Percentiles rank a stretch among this genome's conserved stretches.
These are phyloP conservation scores for Calliphora vicina DNA, from an alignment of 1,140 invertebrate species.

Conservation along the genomic window DNA sequence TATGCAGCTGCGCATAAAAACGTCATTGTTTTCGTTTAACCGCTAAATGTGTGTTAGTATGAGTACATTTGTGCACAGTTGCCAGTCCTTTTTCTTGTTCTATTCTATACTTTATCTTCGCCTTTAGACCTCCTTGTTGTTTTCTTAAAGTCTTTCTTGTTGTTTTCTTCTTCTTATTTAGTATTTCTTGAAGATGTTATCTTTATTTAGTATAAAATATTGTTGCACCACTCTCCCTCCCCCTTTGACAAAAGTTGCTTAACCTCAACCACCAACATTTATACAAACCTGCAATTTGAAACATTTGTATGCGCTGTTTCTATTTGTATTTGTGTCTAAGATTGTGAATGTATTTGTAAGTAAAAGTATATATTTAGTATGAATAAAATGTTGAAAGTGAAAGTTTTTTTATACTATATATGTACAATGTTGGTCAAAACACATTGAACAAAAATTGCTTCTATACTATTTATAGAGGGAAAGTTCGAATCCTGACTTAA, in stretches of 20 bases:
- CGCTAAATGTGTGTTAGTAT: background rate
- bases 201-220: conserved; percentile 8
- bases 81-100: background rate
- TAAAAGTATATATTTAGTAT: background rate
- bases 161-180: too few species aligned
- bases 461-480: too few species aligned
- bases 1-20: conserved; percentile 21
- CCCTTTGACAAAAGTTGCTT: background rate
- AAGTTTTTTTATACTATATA: background rate
- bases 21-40: background rate
- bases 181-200: conserved; percentile 22
- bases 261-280: background rate
- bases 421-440: too few species aligned
- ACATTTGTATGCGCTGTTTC: background rate
- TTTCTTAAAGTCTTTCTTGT: background rate
- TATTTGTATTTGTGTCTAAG: background rate
- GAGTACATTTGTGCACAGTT: background rate
- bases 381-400: background rate
- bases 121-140: background rate
- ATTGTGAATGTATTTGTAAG: background rate
- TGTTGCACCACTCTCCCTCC: background rate
- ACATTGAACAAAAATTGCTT: too few species aligned
- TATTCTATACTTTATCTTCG: background rate
- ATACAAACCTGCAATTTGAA: background rate
- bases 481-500: too few species aligned